These are phyloP conservation scores for Todus mexicanus DNA, from an alignment of 2,797 vertebrate species.

Conservation along the genomic window DNA sequence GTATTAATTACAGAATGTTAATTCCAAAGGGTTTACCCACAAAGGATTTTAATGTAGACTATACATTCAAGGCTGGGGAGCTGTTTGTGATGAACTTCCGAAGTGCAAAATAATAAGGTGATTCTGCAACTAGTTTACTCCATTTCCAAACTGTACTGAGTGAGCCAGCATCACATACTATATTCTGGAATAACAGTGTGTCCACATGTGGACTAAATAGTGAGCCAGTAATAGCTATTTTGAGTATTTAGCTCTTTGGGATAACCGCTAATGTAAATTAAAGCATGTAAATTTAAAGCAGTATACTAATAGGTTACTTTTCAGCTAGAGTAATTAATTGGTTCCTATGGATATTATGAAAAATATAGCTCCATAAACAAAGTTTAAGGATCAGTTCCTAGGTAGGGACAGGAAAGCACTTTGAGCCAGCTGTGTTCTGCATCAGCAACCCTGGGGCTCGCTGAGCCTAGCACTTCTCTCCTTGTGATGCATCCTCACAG, in stretches of 20 bases:
- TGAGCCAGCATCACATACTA: not conserved
- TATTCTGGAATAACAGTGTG: not conserved
- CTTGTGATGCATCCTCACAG: not conserved
- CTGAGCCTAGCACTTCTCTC: not conserved
- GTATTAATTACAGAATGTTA: constrained; percentile 5
- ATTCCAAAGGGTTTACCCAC: constrained; percentile 6
- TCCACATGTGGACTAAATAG: not conserved
- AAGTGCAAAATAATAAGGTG: not conserved
- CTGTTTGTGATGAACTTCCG: not conserved
- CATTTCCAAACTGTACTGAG: not conserved
- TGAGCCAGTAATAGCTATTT: not conserved
- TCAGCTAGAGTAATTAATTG: not conserved
- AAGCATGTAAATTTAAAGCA: not conserved
- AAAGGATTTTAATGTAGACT: not conserved
- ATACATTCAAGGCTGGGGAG: not conserved
- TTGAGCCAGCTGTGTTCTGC: not conserved
- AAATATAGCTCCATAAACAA: not conserved
- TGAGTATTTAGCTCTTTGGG: not conserved
- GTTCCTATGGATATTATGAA: not conserved
- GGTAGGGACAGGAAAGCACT: not conserved
- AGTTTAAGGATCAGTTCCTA: not conserved
- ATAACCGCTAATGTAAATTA: not conserved
- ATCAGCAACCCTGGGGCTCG: rapidly evolving
- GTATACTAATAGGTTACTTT: not conserved
- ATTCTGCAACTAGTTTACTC: not conserved